Percentiles rank a stretch among this genome's conserved stretches.
phyloP scores from a whole-genome alignment of 1,140 invertebrate species.

The Panagrolaimus sp. region DNA sequence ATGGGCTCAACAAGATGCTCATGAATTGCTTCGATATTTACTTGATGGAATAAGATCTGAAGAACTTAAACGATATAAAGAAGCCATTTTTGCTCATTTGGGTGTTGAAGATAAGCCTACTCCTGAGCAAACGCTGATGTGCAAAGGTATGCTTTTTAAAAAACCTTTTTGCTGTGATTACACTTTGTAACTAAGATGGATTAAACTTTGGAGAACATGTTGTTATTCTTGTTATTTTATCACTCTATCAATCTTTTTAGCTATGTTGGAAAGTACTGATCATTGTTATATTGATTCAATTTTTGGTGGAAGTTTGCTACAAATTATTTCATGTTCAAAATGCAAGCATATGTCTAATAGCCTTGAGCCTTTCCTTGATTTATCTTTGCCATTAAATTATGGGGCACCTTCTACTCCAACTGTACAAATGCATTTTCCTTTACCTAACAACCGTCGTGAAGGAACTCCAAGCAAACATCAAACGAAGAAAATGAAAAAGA shows the following conservation, averaged over 20 bases:
- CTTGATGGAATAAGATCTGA: constrained; percentile 74
- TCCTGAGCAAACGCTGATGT: constrained; percentile 15
- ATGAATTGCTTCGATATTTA: constrained; percentile 82
- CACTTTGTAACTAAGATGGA: constrained; percentile 23
- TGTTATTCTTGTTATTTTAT: constrained; percentile 13
- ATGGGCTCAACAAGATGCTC: constrained; percentile 91
- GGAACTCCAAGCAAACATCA: constrained; percentile 59
- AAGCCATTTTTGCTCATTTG: constrained; percentile 60
- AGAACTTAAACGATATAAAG: constrained; percentile 62
- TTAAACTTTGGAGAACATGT: constrained; percentile 25
- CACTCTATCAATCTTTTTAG: constrained; percentile 25
- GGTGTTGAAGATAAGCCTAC: constrained; percentile 28
- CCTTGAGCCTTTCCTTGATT: constrained; percentile 84
- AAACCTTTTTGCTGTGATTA: neutral
- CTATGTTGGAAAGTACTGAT: constrained; percentile 34
- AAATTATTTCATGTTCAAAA: constrained; percentile 43
- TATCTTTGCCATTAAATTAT: constrained; percentile 75
- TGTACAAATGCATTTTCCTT: neutral
- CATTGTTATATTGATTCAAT: constrained; percentile 39
- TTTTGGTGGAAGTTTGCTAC: constrained; percentile 49
- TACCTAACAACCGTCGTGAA: constrained; percentile 12
- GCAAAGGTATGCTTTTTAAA: constrained; percentile 6
- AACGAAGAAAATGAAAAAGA: constrained; percentile 59
- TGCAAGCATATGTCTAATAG: constrained; percentile 67
- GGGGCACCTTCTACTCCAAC: constrained; percentile 12